Percentiles rank a stretch among this genome's conserved stretches.
phyloP scores from a whole-genome alignment of 2,888 invertebrate species.

The Paralinhomoeus sp. region DNA sequence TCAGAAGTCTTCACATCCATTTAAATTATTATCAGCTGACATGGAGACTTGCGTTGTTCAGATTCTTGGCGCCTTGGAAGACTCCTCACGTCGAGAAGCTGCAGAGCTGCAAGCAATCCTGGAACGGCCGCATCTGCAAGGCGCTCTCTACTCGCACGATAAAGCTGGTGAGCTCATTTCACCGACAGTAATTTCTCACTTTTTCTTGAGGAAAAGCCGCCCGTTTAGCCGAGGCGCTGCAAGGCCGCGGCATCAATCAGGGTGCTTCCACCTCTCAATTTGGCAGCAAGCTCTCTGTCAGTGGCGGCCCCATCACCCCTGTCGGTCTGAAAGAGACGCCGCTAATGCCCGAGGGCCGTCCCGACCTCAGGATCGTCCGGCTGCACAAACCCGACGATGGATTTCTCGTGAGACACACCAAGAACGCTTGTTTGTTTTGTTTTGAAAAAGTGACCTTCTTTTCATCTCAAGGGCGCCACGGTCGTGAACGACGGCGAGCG shows the following conservation, averaged over 20 bases:
- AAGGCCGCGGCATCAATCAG: too few species aligned
- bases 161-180: slow-evolving; percentile 42
- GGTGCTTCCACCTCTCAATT: too few species aligned
- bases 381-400: slow-evolving; percentile 5
- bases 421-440: background rate
- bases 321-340: slow-evolving; percentile 4
- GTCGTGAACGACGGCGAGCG: slow-evolving; percentile 75
- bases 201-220: too few species aligned
- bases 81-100: slow-evolving; percentile 43
- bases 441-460: background rate
- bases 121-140: slow-evolving; percentile 65
- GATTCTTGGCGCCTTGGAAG: too few species aligned
- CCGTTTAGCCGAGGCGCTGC: too few species aligned
- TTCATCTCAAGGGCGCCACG: slow-evolving; percentile 34
- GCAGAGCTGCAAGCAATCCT: slow-evolving; percentile 61
- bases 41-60: too few species aligned
- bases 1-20: too few species aligned
- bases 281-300: too few species aligned
- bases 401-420: slow-evolving; percentile 8
- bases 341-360: slow-evolving; percentile 8
- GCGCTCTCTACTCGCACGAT: slow-evolving; percentile 66
- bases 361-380: slow-evolving; percentile 7
- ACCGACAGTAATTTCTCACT: too few species aligned
- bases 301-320: too few species aligned
- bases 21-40: too few species aligned